Percentiles rank a stretch among this genome's conserved stretches.
phyloP scores from a whole-genome alignment of 2,797 vertebrate genomes.

The Phylloscopus collybita region DNA sequence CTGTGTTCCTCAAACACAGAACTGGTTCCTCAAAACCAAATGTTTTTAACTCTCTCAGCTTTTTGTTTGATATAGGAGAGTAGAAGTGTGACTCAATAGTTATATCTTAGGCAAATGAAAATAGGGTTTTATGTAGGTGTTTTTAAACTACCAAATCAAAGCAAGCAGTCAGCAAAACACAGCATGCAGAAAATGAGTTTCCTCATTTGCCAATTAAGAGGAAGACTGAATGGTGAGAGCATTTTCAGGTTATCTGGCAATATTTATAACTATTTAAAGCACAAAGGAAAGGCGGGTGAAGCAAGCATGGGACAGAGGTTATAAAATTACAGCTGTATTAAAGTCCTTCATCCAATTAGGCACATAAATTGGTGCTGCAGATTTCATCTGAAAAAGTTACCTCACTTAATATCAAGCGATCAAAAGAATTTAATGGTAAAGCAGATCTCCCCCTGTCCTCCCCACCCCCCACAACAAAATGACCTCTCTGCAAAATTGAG shows the following conservation, averaged over 20 bases:
- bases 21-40: neutral
- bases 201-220: neutral
- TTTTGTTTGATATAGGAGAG: neutral
- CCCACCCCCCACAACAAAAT: fast-evolving
- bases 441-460: no score
- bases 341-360: neutral
- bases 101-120: neutral
- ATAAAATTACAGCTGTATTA: neutral
- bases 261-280: neutral
- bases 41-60: neutral
- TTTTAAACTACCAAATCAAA: slow-evolving; percentile 36
- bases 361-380: neutral
- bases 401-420: neutral
- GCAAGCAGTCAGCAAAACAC: neutral
- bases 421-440: neutral
- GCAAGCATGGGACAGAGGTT: neutral
- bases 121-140: neutral
- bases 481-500: neutral
- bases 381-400: neutral
- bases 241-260: neutral
- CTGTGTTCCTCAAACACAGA: neutral
- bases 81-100: neutral
- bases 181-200: neutral
- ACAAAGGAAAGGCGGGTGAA: neutral
- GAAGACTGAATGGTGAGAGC: neutral